A percentile compares a stretch with the other conserved stretches of the same genome.
These are phyloP conservation scores for Isoperla grammatica DNA, from an alignment of 2,888 invertebrate genomes.

Conservation along the genomic window DNA sequence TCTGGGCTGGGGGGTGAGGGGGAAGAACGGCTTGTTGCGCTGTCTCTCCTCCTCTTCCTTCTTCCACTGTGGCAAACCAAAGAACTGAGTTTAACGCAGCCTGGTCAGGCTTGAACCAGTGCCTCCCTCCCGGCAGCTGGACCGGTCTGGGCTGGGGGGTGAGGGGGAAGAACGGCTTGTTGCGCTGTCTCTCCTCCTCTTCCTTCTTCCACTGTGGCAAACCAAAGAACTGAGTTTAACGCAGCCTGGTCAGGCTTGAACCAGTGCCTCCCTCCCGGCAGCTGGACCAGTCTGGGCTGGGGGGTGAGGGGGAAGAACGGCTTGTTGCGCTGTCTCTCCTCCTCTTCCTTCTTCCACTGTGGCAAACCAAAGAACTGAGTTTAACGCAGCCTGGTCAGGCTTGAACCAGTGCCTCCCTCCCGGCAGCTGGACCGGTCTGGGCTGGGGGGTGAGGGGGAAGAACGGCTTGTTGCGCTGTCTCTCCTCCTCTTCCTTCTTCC, in stretches of 20 bases:
- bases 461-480: conserved; percentile 19
- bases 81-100: background rate
- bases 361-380: too few species aligned
- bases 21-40: conserved; percentile 34
- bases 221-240: too few species aligned
- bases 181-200: conserved; percentile 16
- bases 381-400: too few species aligned
- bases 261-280: conserved; percentile 48
- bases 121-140: conserved; percentile 56
- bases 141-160: conserved; percentile 64
- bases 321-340: conserved; percentile 10
- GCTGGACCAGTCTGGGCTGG: conserved; percentile 62
- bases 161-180: conserved; percentile 41
- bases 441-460: conserved; percentile 54
- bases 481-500: conserved; percentile 20
- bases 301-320: conserved; percentile 49
- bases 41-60: conserved; percentile 19
- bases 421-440: conserved; percentile 67
- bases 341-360: conserved; percentile 19
- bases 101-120: background rate
- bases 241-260: too few species aligned
- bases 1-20: conserved; percentile 58
- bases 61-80: background rate
- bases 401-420: background rate
- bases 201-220: conserved; percentile 17